Evolutionary conservation across 1,140 invertebrate species (phyloP), one percentile per base, ranked within the genome.

Genomic region (Schmidtea mediterranea): DNA sequence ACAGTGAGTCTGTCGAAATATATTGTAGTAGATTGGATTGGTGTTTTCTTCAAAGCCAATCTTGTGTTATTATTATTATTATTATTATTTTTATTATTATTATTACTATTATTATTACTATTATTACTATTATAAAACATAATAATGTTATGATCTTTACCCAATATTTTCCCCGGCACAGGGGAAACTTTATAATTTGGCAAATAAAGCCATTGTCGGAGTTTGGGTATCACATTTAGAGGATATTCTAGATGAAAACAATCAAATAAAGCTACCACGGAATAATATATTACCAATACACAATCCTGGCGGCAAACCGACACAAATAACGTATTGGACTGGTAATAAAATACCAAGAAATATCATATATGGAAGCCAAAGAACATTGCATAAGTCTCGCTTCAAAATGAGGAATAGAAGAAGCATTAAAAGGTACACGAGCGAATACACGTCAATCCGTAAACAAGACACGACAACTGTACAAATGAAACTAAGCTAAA

Each of bases 141-240:
- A n/a, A n/a, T n/a, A n/a, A n/a, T n/a, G n/a, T n/a, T n/a, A n/a
- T n/a, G n/a, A n/a, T n/a, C n/a, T 66, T 69, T 69, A 77, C 82
- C 82, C 15, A 92, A 72, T 8, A 94, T 66, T 67, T 83, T 82
- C 24, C 73, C 69, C 0, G 80, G 69, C 58, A 77, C 73, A 0
- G 80, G 81, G 16, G 75, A 74, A 55, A 73, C 69, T 24, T 72
- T 62, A 16, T 76, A 74, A 62, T 86, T 80, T 1, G 89, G 80
- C 18, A 95, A 68, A 64, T 76, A 89, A 37, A 90, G 73, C 82
- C 84, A 94, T 24, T 76, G 75, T 54, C 80, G 76, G 5, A 92
- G 62, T 53, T 59, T 61, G 15, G 39, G 49, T 13, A 58, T 49
- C 12, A 47, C 9, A 16, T 54, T 43, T 82, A 82, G 89, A 0